These are phyloP conservation scores for Matsumurasca onukii DNA, from an alignment of 1,140 invertebrate species.

Conservation along the genomic window DNA sequence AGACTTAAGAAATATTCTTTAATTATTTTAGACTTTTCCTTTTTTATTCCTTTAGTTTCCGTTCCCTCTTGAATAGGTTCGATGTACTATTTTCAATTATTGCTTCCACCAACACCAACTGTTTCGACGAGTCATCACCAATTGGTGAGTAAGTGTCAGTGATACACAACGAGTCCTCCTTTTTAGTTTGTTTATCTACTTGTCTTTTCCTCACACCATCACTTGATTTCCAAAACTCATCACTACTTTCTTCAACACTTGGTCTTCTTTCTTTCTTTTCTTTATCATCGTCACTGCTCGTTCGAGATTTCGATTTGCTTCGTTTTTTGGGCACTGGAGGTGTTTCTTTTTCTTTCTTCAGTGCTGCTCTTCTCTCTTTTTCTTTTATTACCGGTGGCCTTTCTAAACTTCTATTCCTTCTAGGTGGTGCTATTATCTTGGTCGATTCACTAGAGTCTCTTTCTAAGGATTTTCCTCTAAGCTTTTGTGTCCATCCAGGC, in stretches of 20 bases:
- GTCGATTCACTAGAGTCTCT: constrained; percentile 11
- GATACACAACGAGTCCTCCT: constrained; percentile 4
- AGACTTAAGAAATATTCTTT: no score
- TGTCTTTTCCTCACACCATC: constrained; percentile 11
- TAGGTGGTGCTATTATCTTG: neutral
- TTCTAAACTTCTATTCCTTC: constrained; percentile 28
- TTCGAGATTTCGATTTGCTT: constrained; percentile 25
- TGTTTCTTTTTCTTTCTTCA: constrained; percentile 20
- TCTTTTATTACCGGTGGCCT: constrained; percentile 22
- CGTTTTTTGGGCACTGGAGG: constrained; percentile 23
- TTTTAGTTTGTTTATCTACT: neutral
- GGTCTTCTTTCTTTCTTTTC: constrained; percentile 17
- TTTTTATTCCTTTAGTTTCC: neutral
- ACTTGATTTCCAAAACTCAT: constrained; percentile 41
- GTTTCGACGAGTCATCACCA: neutral
- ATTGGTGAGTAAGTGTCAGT: neutral
- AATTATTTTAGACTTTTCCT: no score
- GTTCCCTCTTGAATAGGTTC: neutral
- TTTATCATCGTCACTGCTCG: constrained; percentile 15
- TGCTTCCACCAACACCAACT: neutral
- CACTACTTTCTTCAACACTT: constrained; percentile 36
- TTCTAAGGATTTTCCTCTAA: constrained; percentile 20
- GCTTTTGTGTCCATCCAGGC: constrained; percentile 24
- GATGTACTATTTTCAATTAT: neutral
- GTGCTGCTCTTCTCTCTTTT: constrained; percentile 7